A percentile compares a stretch with the other conserved stretches of the same genome.
phyloP scores from a whole-genome alignment of 2,113 vertebrate species.

The Cephalopterus ornatus region DNA sequence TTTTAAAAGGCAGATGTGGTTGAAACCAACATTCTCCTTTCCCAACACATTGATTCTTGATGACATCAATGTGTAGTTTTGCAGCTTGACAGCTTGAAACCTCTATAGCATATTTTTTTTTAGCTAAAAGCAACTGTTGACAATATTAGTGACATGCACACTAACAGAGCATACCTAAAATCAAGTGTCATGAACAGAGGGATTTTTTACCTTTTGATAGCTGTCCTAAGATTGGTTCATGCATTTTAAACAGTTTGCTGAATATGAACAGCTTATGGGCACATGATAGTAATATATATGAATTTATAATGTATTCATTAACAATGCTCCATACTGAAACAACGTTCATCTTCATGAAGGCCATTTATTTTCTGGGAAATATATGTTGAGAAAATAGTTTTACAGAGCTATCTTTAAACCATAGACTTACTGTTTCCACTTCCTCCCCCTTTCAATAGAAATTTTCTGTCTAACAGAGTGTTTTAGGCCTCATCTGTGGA shows the following conservation, averaged over 20 bases:
- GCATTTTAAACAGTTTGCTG: neutral
- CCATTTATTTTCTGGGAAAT: neutral
- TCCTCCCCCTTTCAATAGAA: neutral
- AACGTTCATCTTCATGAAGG: neutral
- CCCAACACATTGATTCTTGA: neutral
- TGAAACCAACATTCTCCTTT: neutral
- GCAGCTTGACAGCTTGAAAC: neutral
- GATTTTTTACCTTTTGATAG: neutral
- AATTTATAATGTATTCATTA: neutral
- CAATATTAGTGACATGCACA: fast-evolving
- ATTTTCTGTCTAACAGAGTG: neutral
- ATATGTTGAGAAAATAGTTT: neutral
- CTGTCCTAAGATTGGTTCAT: neutral
- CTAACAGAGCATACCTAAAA: neutral
- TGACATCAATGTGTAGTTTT: neutral
- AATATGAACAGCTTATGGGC: neutral
- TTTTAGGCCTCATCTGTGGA: neutral
- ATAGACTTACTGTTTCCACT: neutral
- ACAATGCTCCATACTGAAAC: neutral
- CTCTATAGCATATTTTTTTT: neutral
- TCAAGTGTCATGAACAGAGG: neutral
- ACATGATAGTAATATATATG: neutral
- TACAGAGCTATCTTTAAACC: neutral
- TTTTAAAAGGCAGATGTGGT: neutral
- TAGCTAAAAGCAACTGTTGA: neutral